phyloP scores from a whole-genome alignment of 2,888 invertebrate genomes.

The Phasia obesa region DNA sequence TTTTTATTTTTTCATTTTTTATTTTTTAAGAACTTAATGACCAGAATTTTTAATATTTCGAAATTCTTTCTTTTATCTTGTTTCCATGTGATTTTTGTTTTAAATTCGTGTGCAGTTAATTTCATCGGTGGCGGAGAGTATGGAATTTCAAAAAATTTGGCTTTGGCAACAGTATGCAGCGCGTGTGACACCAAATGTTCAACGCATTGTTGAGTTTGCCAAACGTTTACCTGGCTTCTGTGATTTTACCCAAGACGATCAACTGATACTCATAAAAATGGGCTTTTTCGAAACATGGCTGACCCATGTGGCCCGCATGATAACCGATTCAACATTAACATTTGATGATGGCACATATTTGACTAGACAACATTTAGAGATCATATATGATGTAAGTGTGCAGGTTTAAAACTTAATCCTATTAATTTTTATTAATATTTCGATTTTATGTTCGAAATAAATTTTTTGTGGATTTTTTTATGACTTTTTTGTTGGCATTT shows the following conservation, averaged over 20 bases:
- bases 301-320: slow-evolving; percentile 91
- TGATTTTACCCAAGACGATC: slow-evolving; percentile 96
- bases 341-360: slow-evolving; percentile 95
- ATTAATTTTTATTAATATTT: background rate
- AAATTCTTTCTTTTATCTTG: background rate
- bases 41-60: slow-evolving; percentile 11
- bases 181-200: slow-evolving; percentile 94
- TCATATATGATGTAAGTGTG: slow-evolving; percentile 92
- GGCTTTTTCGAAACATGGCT: slow-evolving; percentile 99
- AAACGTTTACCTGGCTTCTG: slow-evolving; percentile 97
- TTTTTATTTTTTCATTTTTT: background rate
- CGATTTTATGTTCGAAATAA: too few relatives aligned
- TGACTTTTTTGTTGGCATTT: too few relatives aligned
- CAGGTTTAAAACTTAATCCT: background rate
- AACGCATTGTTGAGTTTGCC: slow-evolving; percentile 97
- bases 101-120: slow-evolving; percentile 43
- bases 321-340: slow-evolving; percentile 89
- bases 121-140: slow-evolving; percentile 85
- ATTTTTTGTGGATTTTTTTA: too few relatives aligned
- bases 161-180: slow-evolving; percentile 95
- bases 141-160: slow-evolving; percentile 89
- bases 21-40: background rate
- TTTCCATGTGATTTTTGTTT: background rate
- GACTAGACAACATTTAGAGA: slow-evolving; percentile 91
- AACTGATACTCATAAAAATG: slow-evolving; percentile 96